Evolutionary conservation across 2,113 vertebrate genomes (phyloP).

Genomic region (Nibea coibor): DNA sequence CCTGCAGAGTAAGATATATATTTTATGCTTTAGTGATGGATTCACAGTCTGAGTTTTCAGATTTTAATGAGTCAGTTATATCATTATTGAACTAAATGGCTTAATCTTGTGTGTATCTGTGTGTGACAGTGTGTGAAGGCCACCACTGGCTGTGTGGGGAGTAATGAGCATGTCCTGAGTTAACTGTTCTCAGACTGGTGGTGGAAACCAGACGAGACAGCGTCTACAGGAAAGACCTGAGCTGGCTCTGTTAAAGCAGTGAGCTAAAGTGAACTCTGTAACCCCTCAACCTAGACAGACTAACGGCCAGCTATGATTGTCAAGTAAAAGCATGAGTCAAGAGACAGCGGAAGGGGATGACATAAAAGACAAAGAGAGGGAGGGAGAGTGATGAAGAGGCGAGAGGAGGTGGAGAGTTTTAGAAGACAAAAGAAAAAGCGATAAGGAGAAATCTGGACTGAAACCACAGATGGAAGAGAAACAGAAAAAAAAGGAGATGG

Average conservation of each 20-base stretch:
- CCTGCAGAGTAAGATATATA: not conserved
- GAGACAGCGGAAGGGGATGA: conserved; percentile 43
- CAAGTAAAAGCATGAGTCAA: conserved; percentile 53
- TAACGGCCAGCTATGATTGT: conserved; percentile 41
- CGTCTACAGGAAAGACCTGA: conserved; percentile 21
- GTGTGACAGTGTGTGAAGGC: conserved; percentile 17
- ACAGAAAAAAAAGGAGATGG: conserved; percentile 11
- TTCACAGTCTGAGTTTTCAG: conserved; percentile 35
- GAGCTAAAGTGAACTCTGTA: conserved; percentile 38
- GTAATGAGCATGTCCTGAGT: conserved; percentile 57
- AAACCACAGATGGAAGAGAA: conserved; percentile 35
- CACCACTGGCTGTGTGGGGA: conserved; percentile 36
- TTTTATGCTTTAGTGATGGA: conserved; percentile 34
- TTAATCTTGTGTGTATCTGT: conserved; percentile 22
- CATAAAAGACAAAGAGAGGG: conserved; percentile 39
- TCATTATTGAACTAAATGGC: conserved; percentile 44
- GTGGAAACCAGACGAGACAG: conserved; percentile 46
- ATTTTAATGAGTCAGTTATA: conserved; percentile 61
- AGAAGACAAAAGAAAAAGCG: conserved; percentile 45
- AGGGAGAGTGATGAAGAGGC: conserved; percentile 25
- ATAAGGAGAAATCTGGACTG: conserved; percentile 31
- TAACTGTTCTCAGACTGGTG: conserved; percentile 25
- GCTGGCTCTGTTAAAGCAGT: conserved; percentile 43
- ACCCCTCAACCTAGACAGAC: conserved; percentile 51
- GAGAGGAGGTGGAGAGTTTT: conserved; percentile 31